Conservation (phyloP, 2,797 vertebrate species). For the Molothrus ater region DNA sequence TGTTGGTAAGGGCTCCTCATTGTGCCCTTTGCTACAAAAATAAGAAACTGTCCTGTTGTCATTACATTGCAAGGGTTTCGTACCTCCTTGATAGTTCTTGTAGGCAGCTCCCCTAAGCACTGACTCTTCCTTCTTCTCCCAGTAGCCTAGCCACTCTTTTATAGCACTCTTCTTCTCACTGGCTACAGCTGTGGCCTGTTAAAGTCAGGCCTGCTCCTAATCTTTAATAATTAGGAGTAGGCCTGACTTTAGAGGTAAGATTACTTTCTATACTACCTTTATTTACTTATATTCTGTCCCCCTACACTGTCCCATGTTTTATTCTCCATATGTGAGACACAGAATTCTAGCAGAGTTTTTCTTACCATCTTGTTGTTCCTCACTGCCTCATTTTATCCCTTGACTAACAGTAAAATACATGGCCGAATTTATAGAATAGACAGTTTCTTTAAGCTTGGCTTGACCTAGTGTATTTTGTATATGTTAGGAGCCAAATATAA, state of each 20-base stretch:
- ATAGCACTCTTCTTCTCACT: too few species aligned
- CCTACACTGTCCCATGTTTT: accelerated
- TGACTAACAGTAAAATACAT: background rate
- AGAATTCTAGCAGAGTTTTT: background rate
- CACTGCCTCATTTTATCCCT: background rate
- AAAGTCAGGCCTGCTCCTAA: too few species aligned
- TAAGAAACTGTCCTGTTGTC: background rate
- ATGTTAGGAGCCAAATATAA: background rate
- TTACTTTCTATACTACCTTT: too few species aligned
- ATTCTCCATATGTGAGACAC: background rate
- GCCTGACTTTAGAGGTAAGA: too few species aligned
- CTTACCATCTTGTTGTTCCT: background rate
- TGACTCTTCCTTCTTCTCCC: too few species aligned
- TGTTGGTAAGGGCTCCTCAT: background rate
- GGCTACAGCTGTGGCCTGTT: too few species aligned
- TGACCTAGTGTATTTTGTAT: background rate
- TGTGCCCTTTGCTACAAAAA: background rate
- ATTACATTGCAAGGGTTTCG: too few species aligned
- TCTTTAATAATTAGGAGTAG: too few species aligned
- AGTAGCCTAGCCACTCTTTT: too few species aligned
- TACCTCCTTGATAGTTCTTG: too few species aligned
- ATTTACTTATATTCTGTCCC: too few species aligned
- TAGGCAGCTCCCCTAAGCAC: too few species aligned
- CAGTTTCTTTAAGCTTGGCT: background rate
- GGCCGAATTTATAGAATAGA: background rate